A percentile compares a stretch with the other conserved stretches of the same genome.
phyloP scores from a whole-genome alignment of 1,140 invertebrate species.

The Melitaea cinxia region DNA sequence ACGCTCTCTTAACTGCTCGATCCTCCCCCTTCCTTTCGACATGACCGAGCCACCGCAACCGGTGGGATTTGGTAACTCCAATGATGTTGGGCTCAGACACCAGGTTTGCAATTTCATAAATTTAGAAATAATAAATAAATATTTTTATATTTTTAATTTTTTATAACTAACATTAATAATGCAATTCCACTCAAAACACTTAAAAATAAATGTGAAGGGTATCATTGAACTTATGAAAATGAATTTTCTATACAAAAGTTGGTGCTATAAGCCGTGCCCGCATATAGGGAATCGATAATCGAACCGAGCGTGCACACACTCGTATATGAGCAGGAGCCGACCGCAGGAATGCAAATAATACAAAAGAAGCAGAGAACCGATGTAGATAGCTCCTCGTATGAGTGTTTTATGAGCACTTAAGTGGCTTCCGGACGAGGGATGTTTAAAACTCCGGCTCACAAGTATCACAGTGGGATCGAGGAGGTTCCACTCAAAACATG shows the following conservation, averaged over 20 bases:
- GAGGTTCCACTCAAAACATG: conserved; percentile 60
- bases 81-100: too few relatives aligned
- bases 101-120: too few relatives aligned
- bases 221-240: not conserved
- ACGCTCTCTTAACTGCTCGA: too few relatives aligned
- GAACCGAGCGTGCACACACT: conserved; percentile 11
- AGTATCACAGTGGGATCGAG: conserved; percentile 55
- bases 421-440: conserved; percentile 66
- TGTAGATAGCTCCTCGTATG: conserved; percentile 65
- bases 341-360: conserved; percentile 44
- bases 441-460: conserved; percentile 67
- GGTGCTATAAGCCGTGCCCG: not conserved
- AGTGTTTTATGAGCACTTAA: conserved; percentile 79
- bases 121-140: too few relatives aligned
- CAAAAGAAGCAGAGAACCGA: conserved; percentile 58
- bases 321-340: conserved; percentile 16
- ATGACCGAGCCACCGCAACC: too few relatives aligned
- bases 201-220: not conserved
- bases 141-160: too few relatives aligned
- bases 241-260: not conserved
- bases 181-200: too few relatives aligned
- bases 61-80: too few relatives aligned
- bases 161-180: too few relatives aligned
- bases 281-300: conserved; percentile 22
- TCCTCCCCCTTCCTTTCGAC: too few relatives aligned